phyloP scores from a whole-genome alignment of 2,888 invertebrate species.

The Altica lythri region DNA sequence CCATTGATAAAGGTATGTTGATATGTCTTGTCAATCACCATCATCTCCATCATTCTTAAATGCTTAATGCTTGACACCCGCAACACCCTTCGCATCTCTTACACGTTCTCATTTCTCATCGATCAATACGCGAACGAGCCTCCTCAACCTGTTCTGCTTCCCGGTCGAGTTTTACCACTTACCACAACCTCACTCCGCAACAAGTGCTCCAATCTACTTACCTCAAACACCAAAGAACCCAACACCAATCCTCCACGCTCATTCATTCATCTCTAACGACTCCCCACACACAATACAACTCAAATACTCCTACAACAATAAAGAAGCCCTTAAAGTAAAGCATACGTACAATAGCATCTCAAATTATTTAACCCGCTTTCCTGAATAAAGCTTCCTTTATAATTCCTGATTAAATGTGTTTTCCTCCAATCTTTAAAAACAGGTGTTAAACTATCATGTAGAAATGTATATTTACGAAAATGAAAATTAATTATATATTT shows the following conservation, averaged over 20 bases:
- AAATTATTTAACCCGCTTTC: no score
- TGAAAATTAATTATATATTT: no score
- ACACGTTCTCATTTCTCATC: slow-evolving; percentile 29
- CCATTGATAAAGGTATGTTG: slow-evolving; percentile 57
- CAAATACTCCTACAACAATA: slow-evolving; percentile 3
- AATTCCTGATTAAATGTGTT: no score
- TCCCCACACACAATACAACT: slow-evolving; percentile 12
- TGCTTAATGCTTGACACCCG: slow-evolving; percentile 26
- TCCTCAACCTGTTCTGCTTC: slow-evolving; percentile 30
- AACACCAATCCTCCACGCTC: slow-evolving; percentile 19
- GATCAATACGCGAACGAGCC: slow-evolving; percentile 35
- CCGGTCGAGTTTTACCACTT: slow-evolving; percentile 34
- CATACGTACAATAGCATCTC: no score
- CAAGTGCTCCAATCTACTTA: slow-evolving; percentile 27
- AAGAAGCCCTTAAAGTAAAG: no score
- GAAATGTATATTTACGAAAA: no score
- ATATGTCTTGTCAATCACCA: slow-evolving; percentile 47
- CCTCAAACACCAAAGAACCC: background rate
- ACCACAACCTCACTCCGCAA: slow-evolving; percentile 30
- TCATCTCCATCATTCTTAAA: slow-evolving; percentile 15
- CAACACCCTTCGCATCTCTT: slow-evolving; percentile 19
- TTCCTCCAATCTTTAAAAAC: no score
- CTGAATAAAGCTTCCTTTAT: no score
- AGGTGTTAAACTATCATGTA: no score
- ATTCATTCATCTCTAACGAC: slow-evolving; percentile 10